Conservation (phyloP, 1,140 invertebrate genomes). For the Conus ventricosus region DNA sequence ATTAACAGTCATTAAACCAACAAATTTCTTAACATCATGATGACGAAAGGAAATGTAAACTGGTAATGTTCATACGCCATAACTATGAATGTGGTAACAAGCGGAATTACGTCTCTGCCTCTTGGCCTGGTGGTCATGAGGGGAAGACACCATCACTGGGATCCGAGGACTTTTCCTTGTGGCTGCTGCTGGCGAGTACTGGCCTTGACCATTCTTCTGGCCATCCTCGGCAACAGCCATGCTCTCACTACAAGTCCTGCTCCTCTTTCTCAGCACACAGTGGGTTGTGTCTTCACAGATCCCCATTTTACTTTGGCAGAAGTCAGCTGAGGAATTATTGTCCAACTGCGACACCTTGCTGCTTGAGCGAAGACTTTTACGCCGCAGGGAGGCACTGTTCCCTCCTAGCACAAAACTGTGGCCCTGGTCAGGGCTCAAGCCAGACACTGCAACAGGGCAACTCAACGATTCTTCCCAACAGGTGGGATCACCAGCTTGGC, state of each 20-base stretch:
- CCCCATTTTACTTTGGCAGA: conserved; percentile 45
- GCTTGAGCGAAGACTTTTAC: conserved; percentile 17
- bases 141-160: conserved; percentile 24
- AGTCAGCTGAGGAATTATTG: conserved; percentile 37
- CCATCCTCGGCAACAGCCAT: not conserved
- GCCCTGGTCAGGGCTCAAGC: not conserved
- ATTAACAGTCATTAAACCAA: no score
- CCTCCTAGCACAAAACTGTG: not conserved
- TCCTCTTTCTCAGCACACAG: not conserved
- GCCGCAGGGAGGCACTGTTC: not conserved
- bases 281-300: conserved; percentile 44
- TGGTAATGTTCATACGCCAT: not conserved
- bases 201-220: not conserved
- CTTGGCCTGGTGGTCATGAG: conserved; percentile 31
- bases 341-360: conserved; percentile 39
- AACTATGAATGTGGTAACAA: not conserved
- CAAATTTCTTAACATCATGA: not conserved
- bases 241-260: not conserved
- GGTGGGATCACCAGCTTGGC: no score
- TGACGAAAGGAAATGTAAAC: not conserved
- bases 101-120: conserved; percentile 18
- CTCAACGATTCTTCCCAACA: not conserved
- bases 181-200: not conserved
- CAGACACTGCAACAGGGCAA: not conserved
- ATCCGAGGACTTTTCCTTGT: conserved; percentile 30